Conservation (phyloP, 2,888 invertebrate species). For the Hemaris fuciformis region DNA sequence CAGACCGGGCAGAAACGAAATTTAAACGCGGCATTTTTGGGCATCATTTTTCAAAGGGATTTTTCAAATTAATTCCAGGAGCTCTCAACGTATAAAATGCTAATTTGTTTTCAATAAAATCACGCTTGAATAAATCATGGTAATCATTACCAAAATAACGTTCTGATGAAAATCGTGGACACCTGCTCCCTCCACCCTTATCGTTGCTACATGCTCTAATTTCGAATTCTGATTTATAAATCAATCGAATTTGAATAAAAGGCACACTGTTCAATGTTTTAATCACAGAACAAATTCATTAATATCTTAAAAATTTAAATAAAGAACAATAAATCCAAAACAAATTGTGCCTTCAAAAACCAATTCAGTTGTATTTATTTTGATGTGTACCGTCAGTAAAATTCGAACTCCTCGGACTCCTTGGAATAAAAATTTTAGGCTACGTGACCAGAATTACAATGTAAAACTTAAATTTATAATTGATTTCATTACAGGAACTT, state of each 20-base stretch:
- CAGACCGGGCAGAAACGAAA: not conserved
- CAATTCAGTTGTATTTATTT: not conserved
- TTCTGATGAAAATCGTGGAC: constrained; percentile 8
- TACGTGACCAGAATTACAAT: not conserved
- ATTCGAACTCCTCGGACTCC: not conserved
- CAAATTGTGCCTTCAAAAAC: not conserved
- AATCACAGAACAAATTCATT: not conserved
- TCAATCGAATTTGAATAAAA: not conserved
- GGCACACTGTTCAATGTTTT: not conserved
- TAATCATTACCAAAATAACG: constrained; percentile 5
- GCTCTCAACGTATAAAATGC: constrained; percentile 10
- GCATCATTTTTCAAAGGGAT: not conserved
- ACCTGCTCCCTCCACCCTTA: not conserved
- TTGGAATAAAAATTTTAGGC: not conserved
- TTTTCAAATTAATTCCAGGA: constrained; percentile 1
- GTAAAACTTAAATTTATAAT: not conserved
- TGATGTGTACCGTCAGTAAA: not conserved
- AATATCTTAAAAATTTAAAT: not conserved
- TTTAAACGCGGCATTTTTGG: not conserved
- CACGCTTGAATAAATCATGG: constrained; percentile 15
- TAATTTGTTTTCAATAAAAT: constrained; percentile 16
- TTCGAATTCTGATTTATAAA: not conserved
- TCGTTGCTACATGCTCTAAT: not conserved
- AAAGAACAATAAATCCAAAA: not conserved
- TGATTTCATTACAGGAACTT: not conserved